Base-by-base conservation (phyloP, 2,888 invertebrate genomes). In the Dolomedes plantarius region DNA sequence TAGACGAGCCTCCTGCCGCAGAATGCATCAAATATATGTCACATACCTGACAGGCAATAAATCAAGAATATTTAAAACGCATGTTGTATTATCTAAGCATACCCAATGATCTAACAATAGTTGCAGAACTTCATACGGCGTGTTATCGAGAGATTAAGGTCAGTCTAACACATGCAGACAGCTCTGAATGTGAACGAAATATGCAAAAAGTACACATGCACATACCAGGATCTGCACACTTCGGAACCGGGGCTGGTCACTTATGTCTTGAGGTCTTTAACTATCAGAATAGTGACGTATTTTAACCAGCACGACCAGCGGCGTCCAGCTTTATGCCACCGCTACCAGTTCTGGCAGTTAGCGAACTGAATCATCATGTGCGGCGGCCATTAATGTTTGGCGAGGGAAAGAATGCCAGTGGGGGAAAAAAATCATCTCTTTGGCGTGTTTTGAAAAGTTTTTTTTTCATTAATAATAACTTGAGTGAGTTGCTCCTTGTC, bases 321-420 rank as follows among this genome's bases (percentile, higher is more conserved):
- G 56, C 56, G 56, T 56, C 56, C 23, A 56, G 56, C 56, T 56
- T 19, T 23, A 56, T 56, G 56, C 56, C 23, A 23, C 23, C 56
- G 56, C 56, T 56, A 23, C 56, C 56, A 56, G 56, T 56, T 56
- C 56, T 56, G 23, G 56, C 19, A 23, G 56, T 56, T 56, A 5
- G 13, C 23, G 56, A 56, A 56, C 56, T 56, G 23, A 56, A 56
- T 56, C 56, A 56, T 56, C 19, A 56, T 19, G 23, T 23, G 56
- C 56, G 56, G 56, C 41, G 41, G 41, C 56, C 56, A 56, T 56
- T 56, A 56, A 56, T 5, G 19, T 11, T 23, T 56, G 56, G 56
- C 56, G 56, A 56, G 3, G 2, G 56, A 2, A 3, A 11, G 56
- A 5, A 3, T 56, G 56, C 56, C 16, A 9, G 6, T 9, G 2